Conservation (phyloP, 2,888 invertebrate genomes). For the Papilio elwesi region DNA sequence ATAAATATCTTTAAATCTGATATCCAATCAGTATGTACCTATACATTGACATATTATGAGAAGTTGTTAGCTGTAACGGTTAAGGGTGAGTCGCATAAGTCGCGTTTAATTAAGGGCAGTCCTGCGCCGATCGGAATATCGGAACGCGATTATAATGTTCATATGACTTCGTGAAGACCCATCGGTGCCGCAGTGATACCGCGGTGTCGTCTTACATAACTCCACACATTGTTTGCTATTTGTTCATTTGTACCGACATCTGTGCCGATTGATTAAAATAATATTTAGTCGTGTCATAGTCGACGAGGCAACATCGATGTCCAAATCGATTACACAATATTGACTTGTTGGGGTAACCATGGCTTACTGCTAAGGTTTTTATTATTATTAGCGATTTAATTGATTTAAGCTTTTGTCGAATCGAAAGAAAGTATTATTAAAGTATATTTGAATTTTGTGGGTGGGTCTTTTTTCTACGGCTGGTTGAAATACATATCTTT, state of each 20-base stretch:
- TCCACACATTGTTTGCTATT: constrained; percentile 56
- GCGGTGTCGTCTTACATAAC: constrained; percentile 77
- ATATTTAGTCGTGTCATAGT: constrained; percentile 32
- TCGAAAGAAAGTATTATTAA: no score
- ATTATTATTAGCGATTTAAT: not conserved
- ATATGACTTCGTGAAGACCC: constrained; percentile 83
- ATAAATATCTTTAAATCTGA: no score
- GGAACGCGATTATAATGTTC: constrained; percentile 84
- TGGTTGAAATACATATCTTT: no score
- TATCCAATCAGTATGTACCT: no score
- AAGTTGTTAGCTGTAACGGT: constrained; percentile 18
- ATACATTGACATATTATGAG: not conserved
- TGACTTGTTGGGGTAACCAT: not conserved
- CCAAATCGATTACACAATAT: constrained; percentile 34
- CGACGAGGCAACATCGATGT: constrained; percentile 21
- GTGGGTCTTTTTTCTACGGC: no score
- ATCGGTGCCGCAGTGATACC: constrained; percentile 72
- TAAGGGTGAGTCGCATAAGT: constrained; percentile 31
- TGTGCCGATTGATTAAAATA: constrained; percentile 48
- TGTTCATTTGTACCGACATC: constrained; percentile 48
- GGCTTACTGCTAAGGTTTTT: not conserved
- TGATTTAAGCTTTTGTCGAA: not conserved
- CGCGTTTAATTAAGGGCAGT: constrained; percentile 78
- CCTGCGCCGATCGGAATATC: constrained; percentile 82
- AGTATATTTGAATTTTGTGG: no score